Conservation (phyloP, 2,113 vertebrate species). For the Caretta caretta region DNA sequence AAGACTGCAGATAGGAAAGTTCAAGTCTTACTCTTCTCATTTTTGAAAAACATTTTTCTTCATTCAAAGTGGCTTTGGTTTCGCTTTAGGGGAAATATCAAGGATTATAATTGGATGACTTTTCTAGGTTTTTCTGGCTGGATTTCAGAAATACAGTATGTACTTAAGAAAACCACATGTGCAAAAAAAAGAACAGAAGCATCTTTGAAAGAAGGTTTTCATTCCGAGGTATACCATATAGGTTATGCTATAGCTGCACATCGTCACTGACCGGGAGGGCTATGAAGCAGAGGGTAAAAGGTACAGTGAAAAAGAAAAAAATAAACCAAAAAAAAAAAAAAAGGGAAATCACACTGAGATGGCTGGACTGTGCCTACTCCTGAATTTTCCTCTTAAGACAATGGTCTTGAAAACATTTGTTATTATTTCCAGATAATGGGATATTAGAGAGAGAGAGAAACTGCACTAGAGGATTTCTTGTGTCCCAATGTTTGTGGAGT, state of each 20-base stretch:
- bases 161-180: constrained; percentile 66
- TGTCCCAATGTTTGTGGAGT: background rate
- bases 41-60: constrained; percentile 73
- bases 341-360: background rate
- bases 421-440: background rate
- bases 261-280: constrained; percentile 16
- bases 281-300: background rate
- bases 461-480: background rate
- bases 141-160: constrained; percentile 59
- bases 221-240: constrained; percentile 19
- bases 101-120: constrained; percentile 77
- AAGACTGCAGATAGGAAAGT: constrained; percentile 68
- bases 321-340: constrained; percentile 21
- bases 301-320: constrained; percentile 27
- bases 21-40: constrained; percentile 70
- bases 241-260: background rate
- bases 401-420: background rate
- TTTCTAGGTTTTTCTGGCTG: constrained; percentile 73
- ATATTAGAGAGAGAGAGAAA: background rate
- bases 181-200: constrained; percentile 39
- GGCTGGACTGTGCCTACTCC: background rate
- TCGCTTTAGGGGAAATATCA: constrained; percentile 75
- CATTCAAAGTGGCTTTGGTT: constrained; percentile 77
- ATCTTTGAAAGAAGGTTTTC: constrained; percentile 67
- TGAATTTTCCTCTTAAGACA: background rate